These are phyloP conservation scores for Rhabdomys pumilio DNA, from an alignment of 2,797 vertebrate genomes.

Conservation along the genomic window DNA sequence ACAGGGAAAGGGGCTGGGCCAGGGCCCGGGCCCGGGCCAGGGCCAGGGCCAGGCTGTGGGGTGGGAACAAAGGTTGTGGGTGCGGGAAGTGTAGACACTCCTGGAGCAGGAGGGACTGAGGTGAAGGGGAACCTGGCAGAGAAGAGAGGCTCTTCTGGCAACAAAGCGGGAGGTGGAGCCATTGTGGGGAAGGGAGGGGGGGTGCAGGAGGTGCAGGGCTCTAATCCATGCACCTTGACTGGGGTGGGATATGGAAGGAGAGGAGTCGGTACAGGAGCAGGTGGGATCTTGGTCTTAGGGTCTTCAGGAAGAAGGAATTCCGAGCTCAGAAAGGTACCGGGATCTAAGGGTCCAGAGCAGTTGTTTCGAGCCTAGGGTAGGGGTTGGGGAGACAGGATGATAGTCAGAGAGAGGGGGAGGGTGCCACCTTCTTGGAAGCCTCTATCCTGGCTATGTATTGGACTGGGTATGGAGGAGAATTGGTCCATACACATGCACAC, in stretches of 20 bases:
- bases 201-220: slow-evolving; percentile 85
- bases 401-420: slow-evolving; percentile 2
- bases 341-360: slow-evolving; percentile 83
- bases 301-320: slow-evolving; percentile 88
- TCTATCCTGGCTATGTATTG: not conserved
- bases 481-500: not conserved
- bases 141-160: slow-evolving; percentile 87
- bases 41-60: slow-evolving; percentile 71
- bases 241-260: slow-evolving; percentile 87
- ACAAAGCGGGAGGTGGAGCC: slow-evolving; percentile 73
- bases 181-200: slow-evolving; percentile 79
- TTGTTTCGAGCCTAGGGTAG: slow-evolving; percentile 81
- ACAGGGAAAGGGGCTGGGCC: slow-evolving; percentile 40
- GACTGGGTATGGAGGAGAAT: not conserved
- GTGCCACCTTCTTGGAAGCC: not conserved
- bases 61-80: slow-evolving; percentile 73
- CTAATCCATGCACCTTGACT: slow-evolving; percentile 87
- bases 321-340: slow-evolving; percentile 82
- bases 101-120: slow-evolving; percentile 86
- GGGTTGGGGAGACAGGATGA: not conserved
- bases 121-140: slow-evolving; percentile 90
- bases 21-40: slow-evolving; percentile 72
- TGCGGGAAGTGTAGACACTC: slow-evolving; percentile 85
- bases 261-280: slow-evolving; percentile 75
- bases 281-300: slow-evolving; percentile 87